A percentile compares a stretch with the other conserved stretches of the same genome.
These are phyloP conservation scores for Tribolium madens DNA, from an alignment of 1,140 invertebrate genomes.

Conservation along the genomic window DNA sequence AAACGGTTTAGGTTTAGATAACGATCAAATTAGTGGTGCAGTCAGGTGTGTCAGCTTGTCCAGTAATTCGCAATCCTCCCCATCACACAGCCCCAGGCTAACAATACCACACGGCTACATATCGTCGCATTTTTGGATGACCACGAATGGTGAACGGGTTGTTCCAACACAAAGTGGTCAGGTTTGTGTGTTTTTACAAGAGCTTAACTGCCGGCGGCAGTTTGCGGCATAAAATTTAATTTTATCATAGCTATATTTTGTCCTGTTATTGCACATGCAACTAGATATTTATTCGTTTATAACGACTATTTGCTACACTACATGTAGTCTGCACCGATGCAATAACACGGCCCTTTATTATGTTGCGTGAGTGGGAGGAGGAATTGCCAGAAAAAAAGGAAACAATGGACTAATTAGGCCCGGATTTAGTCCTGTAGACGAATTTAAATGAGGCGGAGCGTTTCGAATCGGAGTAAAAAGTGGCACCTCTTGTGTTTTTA, in stretches of 20 bases:
- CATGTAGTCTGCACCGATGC: slow-evolving; percentile 49
- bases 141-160: slow-evolving; percentile 53
- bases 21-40: slow-evolving; percentile 33
- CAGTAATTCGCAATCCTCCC: background rate
- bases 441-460: slow-evolving; percentile 21
- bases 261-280: slow-evolving; percentile 51
- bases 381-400: too few species aligned
- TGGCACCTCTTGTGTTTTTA: slow-evolving; percentile 54
- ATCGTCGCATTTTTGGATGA: slow-evolving; percentile 55
- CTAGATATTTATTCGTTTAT: slow-evolving; percentile 45
- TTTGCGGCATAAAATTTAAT: slow-evolving; percentile 58
- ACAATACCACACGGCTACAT: slow-evolving; percentile 37
- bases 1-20: slow-evolving; percentile 1
- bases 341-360: slow-evolving; percentile 53
- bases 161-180: slow-evolving; percentile 52
- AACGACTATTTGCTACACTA: slow-evolving; percentile 46
- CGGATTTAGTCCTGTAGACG: background rate
- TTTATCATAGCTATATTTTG: slow-evolving; percentile 54
- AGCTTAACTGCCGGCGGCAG: slow-evolving; percentile 56
- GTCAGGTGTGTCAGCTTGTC: slow-evolving; percentile 34
- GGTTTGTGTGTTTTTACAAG: slow-evolving; percentile 58
- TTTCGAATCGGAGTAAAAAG: slow-evolving; percentile 50
- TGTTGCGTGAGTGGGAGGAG: slow-evolving; percentile 47
- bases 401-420: background rate
- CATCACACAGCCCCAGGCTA: background rate